Evolutionary conservation across 64 coral and sea anemone genomes (phyloP), one percentile per base, ranked within the genome.

Genomic region (Porites lutea): DNA sequence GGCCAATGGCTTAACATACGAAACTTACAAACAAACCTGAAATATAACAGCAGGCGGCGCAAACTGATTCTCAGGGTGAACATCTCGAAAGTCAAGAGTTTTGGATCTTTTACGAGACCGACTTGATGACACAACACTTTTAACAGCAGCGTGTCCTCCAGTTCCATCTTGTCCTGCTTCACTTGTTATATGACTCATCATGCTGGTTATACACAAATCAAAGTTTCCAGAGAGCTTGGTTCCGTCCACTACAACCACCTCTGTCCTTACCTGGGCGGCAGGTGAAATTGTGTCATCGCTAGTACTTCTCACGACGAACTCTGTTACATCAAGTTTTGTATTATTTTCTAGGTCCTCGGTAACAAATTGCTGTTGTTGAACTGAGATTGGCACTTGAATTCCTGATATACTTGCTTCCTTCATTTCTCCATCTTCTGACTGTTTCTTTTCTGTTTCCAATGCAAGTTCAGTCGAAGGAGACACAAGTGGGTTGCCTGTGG

Each of bases 21-120:
- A 37, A 37, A 37, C 27, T 37, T 37, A 37, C 7, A 19, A 50
- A 76, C 70, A 13, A 77, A 97, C 95, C 92, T 97, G 95, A 52
- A 97, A 94, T 88, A 97, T 97, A 59, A 97, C 95, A 70, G 95
- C 83, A 4, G 95, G 95, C 2, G 95, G 95, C 13, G 92, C 91
- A 79, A 97, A 97, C 70, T 97, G 95, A 44, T 94, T 92, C 45
- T 97, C 95, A 4, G 95, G 92, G 60, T 94, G 91, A 4, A 97
- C 82, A 51, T 88, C 90, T 63, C 92, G 86, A 59, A 91, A 97
- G 21, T 97, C 95, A 65, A 97, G 88, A 43, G 88, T 88, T 75
- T 59, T 73, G 55, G 91, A 78, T 45, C 74, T 74, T 58, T 75
- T 79, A 71, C 64, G 46, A 44, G 77, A 52, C 18, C 21, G 8